A percentile compares a stretch with the other conserved stretches of the same genome.
These are phyloP conservation scores for Mechanitis mazaeus DNA, from an alignment of 2,888 invertebrate species.

Conservation along the genomic window DNA sequence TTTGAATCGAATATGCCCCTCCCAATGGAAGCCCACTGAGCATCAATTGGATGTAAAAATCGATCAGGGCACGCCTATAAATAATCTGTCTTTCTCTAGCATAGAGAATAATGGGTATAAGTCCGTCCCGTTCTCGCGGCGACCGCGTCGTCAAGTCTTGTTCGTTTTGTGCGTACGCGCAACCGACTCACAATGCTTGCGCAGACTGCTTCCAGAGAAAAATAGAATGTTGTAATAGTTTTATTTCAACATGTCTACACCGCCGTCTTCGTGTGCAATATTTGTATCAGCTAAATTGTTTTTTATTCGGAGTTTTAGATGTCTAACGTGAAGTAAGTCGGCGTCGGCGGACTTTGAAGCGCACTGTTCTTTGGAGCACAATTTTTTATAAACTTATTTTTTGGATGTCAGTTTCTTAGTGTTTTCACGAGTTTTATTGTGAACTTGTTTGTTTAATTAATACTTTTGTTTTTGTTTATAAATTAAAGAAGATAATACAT, in stretches of 20 bases:
- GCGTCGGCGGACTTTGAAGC: conserved; percentile 41
- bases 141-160: conserved; percentile 35
- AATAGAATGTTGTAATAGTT: conserved; percentile 59
- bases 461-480: too few species aligned
- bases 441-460: conserved; percentile 8
- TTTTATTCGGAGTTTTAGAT: conserved; percentile 51
- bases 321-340: conserved; percentile 64
- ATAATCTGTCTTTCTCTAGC: conserved; percentile 42
- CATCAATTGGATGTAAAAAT: conserved; percentile 72
- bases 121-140: conserved; percentile 38
- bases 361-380: conserved; percentile 35
- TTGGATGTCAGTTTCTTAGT: neutral
- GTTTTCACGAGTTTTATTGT: conserved; percentile 27
- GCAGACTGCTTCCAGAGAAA: conserved; percentile 65
- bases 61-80: conserved; percentile 62
- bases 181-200: conserved; percentile 57
- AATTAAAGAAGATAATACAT: too few species aligned
- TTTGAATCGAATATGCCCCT: conserved; percentile 60
- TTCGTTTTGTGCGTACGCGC: conserved; percentile 66
- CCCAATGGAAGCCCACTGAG: conserved; percentile 71
- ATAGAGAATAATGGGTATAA: conserved; percentile 10
- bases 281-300: conserved; percentile 63
- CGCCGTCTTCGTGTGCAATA: conserved; percentile 68
- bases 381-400: conserved; percentile 13
- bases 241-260: conserved; percentile 56